Evolutionary conservation across 2,888 invertebrate genomes (phyloP), one percentile per base, ranked within the genome.

Genomic region (Zootermopsis nevadensis): DNA sequence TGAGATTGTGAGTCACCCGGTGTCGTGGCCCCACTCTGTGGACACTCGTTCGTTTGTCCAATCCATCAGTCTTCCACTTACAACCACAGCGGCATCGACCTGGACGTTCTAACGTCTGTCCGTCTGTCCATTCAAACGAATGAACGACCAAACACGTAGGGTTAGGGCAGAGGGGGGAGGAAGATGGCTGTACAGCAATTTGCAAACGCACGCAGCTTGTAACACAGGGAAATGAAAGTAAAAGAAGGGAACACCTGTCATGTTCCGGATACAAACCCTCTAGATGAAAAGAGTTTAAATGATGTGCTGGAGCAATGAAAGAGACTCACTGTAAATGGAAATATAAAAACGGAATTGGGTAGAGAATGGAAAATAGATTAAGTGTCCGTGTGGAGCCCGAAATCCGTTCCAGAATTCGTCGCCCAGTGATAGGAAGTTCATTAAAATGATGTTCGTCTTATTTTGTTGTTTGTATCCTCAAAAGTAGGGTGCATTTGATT

Each of bases 221-320:
- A 31, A 4, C 30, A 74, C 30, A 60, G 81, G 79, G 82, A 83
- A 82, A 82, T 77, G 76, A 83, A 83, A 82, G 83, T 76, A 83
- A 27, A 60, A 60, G 60, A 60, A 60, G n/a, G 8, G 60, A 60
- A 60, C 60, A 60, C 60, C 60, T 60, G 60, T 60, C 60, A 60
- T 60, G 60, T 27, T 27, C 60, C 60, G n/a, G 27, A 27, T 27
- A 27, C 60, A 27, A 27, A 27, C 72, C 72, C 35, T 76, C 42
- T 42, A 76, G 76, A 76, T 76, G 76, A 76, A 76, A 76, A 76
- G 76, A 76, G 38, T 76, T 76, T 76, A 76, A 76, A 76, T 76
- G 76, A 76, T 76, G 76, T 76, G 38, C 76, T 27, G 30, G n/a
- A 48, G 42, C 76, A 38, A 42, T 76, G 76, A 76, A 76, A 76